A percentile compares a stretch with the other conserved stretches of the same genome.
Evolutionary conservation across 37 sponge, comb jelly and placozoan species (phyloP).

Genomic region (Spongilla lacustris): DNA sequence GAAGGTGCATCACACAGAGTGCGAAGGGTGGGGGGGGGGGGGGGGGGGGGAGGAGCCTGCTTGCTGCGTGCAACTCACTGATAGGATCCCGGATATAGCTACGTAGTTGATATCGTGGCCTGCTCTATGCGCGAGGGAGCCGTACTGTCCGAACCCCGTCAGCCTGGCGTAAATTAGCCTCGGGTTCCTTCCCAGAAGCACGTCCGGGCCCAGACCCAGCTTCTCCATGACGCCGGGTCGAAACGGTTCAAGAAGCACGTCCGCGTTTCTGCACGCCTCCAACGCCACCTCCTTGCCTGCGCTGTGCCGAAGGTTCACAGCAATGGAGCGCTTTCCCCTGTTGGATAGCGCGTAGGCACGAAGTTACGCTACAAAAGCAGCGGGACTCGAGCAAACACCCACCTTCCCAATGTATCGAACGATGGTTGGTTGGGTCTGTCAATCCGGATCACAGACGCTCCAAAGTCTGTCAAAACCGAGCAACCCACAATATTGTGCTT

Average conservation of each 20-base stretch:
- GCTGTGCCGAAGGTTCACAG: constrained; percentile 79
- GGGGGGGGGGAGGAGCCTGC: too few relatives aligned
- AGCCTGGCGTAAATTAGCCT: constrained; percentile 91
- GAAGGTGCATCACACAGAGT: too few relatives aligned
- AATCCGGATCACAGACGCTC: constrained; percentile 91
- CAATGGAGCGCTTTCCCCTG: constrained; percentile 89
- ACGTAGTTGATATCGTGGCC: constrained; percentile 99
- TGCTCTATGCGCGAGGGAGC: constrained; percentile 75
- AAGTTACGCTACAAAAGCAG: neutral
- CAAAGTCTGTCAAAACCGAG: constrained; percentile 79
- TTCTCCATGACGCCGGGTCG: constrained; percentile 97
- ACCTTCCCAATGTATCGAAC: constrained; percentile 71
- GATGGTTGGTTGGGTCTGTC: constrained; percentile 69
- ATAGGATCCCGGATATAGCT: constrained; percentile 91
- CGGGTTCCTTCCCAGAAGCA: constrained; percentile 68
- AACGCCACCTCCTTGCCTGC: constrained; percentile 61
- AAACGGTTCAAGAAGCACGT: constrained; percentile 57
- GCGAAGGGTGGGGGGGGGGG: too few relatives aligned
- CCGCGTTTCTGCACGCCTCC: constrained; percentile 41
- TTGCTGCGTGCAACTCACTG: constrained; percentile 72
- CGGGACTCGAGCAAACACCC: neutral
- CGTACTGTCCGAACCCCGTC: constrained; percentile 95
- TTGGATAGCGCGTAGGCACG: too few relatives aligned
- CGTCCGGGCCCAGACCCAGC: constrained; percentile 91
- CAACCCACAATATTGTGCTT: too few relatives aligned